Evolutionary conservation across 2,888 invertebrate genomes (phyloP), one percentile per base, ranked within the genome.

Genomic region (Melieria picta): DNA sequence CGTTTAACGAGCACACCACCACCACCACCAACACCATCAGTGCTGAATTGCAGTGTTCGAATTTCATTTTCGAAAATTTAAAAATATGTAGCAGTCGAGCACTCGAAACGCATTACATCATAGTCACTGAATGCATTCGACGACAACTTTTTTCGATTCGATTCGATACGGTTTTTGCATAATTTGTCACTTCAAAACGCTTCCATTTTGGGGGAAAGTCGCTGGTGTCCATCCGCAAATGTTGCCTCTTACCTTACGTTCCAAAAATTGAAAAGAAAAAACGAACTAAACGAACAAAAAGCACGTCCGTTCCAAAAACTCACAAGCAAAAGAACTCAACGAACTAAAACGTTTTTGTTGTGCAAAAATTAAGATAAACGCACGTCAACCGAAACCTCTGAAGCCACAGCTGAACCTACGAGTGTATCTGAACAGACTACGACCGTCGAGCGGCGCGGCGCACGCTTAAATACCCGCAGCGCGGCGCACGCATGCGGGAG

Each of bases 361-460:
- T 7, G 11, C 10, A 16, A 13, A 45, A 65, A 55, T 50, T 16
- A 57, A 45, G 7, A 52, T 10, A 55, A 68, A 63, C 69, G 47
- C 69, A 69, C 69, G 43, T 69, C 65, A 72, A 69, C 69, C 72
- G 72, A 64, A 69, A 74, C 76, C 70, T 72, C 69, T 73, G 76
- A 78, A 79, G 77, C 77, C 72, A 76, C 78, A 77, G 79, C 82
- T 81, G 82, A 81, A 82, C 82, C 80, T 79, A 79, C 77, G 75
- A 78, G 79, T 77, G 80, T 80, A 80, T 80, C 79, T 80, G 80
- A 80, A 80, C 77, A 80, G 81, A 83, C 82, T 83, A 81, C 80
- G 77, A 72, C 74, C 61, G 72, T 72, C 66, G 71, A 70, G 65
- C 76, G 77, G 71, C 72, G 75, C 77, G 76, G 78, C 75, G 78